phyloP scores from a whole-genome alignment of 2,888 invertebrate species.

The Trichopoda pennipes region DNA sequence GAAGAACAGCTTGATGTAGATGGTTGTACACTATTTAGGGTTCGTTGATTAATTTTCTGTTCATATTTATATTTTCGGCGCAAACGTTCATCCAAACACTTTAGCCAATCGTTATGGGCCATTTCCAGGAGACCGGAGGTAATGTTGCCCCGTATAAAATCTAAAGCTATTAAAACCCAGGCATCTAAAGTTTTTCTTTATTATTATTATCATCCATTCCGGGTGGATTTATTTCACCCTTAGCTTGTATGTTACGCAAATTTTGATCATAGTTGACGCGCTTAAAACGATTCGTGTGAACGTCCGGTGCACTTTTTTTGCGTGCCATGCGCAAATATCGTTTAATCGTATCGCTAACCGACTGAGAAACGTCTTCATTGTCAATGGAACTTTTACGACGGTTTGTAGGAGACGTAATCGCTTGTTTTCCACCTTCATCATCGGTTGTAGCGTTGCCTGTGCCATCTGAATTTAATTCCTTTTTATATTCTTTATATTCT shows the following conservation, averaged over 20 bases:
- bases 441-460: slow-evolving; percentile 70
- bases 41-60: slow-evolving; percentile 59
- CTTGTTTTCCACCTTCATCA: slow-evolving; percentile 74
- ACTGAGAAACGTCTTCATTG: slow-evolving; percentile 92
- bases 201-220: slow-evolving; percentile 89
- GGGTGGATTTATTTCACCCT: slow-evolving; percentile 87
- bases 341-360: slow-evolving; percentile 93
- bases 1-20: slow-evolving; percentile 69
- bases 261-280: slow-evolving; percentile 94
- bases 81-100: slow-evolving; percentile 73
- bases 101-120: slow-evolving; percentile 76
- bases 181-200: slow-evolving; percentile 89
- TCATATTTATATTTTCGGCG: slow-evolving; percentile 74
- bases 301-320: slow-evolving; percentile 90
- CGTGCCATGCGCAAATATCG: slow-evolving; percentile 92
- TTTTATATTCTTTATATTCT: slow-evolving; percentile 73
- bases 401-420: slow-evolving; percentile 69
- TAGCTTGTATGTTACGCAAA: slow-evolving; percentile 90
- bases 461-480: slow-evolving; percentile 60
- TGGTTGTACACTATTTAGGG: slow-evolving; percentile 1
- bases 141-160: slow-evolving; percentile 81
- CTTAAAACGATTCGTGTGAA: slow-evolving; percentile 90
- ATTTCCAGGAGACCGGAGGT: slow-evolving; percentile 71
- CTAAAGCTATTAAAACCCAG: slow-evolving; percentile 85
- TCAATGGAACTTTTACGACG: slow-evolving; percentile 89